These are phyloP conservation scores for Entosphenus tridentatus DNA, from an alignment of 2,113 vertebrate species.

Conservation along the genomic window DNA sequence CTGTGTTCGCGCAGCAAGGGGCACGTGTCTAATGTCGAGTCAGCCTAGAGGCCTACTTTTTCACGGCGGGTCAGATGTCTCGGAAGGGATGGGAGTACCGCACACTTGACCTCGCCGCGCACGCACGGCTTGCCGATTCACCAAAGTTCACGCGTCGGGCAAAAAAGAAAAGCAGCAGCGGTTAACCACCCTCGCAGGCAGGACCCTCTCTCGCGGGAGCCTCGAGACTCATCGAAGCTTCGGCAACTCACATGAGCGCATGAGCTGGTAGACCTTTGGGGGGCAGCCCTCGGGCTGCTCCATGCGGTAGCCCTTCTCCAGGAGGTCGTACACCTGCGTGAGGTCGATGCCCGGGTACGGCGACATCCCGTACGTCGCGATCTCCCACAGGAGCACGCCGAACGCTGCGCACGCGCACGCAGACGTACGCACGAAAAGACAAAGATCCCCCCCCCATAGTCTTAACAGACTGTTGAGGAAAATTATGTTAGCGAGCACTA, in stretches of 20 bases:
- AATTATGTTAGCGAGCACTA: too few relatives aligned
- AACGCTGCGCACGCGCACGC: slow-evolving; percentile 35
- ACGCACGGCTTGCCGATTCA: too few relatives aligned
- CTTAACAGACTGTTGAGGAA: too few relatives aligned
- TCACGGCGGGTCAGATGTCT: too few relatives aligned
- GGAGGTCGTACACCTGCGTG: slow-evolving; percentile 87
- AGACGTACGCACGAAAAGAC: slow-evolving; percentile 8
- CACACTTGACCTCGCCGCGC: too few relatives aligned
- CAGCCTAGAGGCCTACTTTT: too few relatives aligned
- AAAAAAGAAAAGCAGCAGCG: too few relatives aligned
- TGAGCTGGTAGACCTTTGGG: slow-evolving; percentile 90
- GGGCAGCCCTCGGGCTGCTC: slow-evolving; percentile 93
- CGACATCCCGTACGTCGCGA: slow-evolving; percentile 96
- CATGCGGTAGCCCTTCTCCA: slow-evolving; percentile 97
- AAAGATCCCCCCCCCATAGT: too few relatives aligned
- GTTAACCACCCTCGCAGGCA: not conserved
- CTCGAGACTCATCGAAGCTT: not conserved
- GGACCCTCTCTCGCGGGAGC: not conserved
- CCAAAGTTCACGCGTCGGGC: too few relatives aligned
- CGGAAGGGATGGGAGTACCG: too few relatives aligned
- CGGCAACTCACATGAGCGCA: slow-evolving; percentile 78
- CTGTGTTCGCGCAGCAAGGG: too few relatives aligned
- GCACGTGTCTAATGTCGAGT: too few relatives aligned
- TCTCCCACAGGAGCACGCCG: slow-evolving; percentile 94
- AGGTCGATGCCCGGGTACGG: slow-evolving; percentile 94